Base-by-base conservation (phyloP, 2,888 invertebrate species). In the Agonopterix alstromeriana region DNA sequence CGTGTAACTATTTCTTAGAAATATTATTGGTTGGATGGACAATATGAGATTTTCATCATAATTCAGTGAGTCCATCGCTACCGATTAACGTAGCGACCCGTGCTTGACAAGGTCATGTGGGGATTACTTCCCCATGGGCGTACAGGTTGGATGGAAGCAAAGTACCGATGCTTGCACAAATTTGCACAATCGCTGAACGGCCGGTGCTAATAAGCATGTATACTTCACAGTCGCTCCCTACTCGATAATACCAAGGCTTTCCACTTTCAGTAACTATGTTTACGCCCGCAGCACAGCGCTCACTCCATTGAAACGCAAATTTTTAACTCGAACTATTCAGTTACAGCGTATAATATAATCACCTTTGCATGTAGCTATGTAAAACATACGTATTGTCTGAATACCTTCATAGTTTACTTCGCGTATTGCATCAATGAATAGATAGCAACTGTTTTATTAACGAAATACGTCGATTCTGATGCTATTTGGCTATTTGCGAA, bases 161-260 rank as follows among this genome's bases (percentile, higher is more conserved):
- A 27, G 27, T 27, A 27, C 27, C 27, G 27, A 7, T 27, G 27
- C 27, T 27, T 27, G 27, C 27, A 27, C 27, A 71, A 77, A 75
- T 77, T 77, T 73, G 65, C 64, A 71, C 64, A 71, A 72, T 70
- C 65, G 64, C 61, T 58, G 62, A 68, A 57, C 64, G 63, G 61
- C 59, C 65, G 69, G 74, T 70, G 65, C 64, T 61, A 80, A 76
- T 71, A 69, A 69, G 63, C 70, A 72, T 68, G 69, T 70, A 72
- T 49, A 36, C 45, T 45, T 36, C 35, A 62, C 65, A 67, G 27
- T 27, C 27, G 27, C 27, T 27, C 27, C 27, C 72, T 71, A 76
- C 67, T 67, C 71, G 74, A 78, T 78, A 73, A 74, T 74, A 82
- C 77, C 86, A 87, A 87, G 86, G 87, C 69, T 81, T 83, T 80